Base-by-base conservation (phyloP, 30 jellyfish, hydroid and myxozoan species). In the Aurelia coerulea region DNA sequence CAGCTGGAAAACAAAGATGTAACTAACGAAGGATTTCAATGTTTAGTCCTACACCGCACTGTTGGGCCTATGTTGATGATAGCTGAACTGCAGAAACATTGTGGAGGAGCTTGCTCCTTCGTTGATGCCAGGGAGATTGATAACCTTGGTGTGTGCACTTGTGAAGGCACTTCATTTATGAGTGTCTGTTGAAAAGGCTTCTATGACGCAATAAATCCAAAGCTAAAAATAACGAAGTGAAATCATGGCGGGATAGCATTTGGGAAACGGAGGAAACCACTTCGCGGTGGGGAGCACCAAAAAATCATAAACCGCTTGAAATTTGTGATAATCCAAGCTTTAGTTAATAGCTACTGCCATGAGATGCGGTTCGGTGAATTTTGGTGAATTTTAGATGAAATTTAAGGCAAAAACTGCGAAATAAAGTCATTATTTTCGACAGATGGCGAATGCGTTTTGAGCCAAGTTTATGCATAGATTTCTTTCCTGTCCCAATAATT, bases 401-500 rank as follows among this genome's bases (percentile, higher is more conserved):
- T 46, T 46, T 46, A 46, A 6, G 15, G 56, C 12, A 9, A 60
- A 60, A 60, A 60, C 19, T 19, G 70, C 70, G 35, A 19, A 41
- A 65, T 17, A 0, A 10, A 39, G 46, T 39, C 58, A 12, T 34
- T 31, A 83, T 69, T 69, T 83, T 71, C 92, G 92, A 83, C 92
- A 83, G 92, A 83, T 83, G 92, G 85, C 62, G 63, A 39, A 29
- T 54, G 42, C 53, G 17, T 2, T 18, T 11, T 33, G 68, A 39
- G 76, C 87, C 75, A 56, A 39, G 62, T 52, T 23, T 37, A 14
- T 76, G 32, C 42, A 49, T 49, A 31, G 53, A 62, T 49, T 62
- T 69, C 92, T 76, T 83, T 33, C 85, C 31, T 37, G 68, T 17
- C 23, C 34, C 84, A 32, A 58, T 68, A 66, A 83, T 83, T 83